These are phyloP conservation scores for Denticeps clupeoides DNA, from an alignment of 2,797 vertebrate genomes.

Conservation along the genomic window DNA sequence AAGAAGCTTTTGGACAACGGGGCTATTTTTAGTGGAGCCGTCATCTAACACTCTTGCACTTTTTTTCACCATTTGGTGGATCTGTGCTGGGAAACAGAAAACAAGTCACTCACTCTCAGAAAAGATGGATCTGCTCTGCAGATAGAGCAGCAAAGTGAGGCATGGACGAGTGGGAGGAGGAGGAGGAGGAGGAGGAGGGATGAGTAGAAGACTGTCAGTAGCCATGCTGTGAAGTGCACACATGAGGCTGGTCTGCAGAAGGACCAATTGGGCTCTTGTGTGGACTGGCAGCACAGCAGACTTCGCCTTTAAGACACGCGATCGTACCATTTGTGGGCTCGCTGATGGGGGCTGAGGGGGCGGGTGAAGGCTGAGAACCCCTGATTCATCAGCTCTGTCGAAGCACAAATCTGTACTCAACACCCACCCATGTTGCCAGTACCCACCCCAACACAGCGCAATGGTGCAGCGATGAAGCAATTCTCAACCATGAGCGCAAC, in stretches of 20 bases:
- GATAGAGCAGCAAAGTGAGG: constrained; percentile 5
- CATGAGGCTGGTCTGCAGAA: background rate
- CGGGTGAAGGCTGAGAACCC: constrained; percentile 28
- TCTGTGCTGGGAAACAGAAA: background rate
- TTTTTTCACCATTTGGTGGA: background rate
- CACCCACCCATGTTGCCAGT: background rate
- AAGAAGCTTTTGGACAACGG: background rate
- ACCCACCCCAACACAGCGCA: constrained; percentile 36
- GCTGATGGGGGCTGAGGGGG: constrained; percentile 23
- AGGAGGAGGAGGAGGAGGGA: background rate
- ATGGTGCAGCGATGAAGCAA: constrained; percentile 58
- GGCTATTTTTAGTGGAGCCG: constrained; percentile 16
- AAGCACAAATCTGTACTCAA: constrained; percentile 33
- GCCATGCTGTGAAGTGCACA: background rate
- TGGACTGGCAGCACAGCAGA: background rate
- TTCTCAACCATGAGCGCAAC: constrained; percentile 53
- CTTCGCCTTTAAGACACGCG: constrained; percentile 60
- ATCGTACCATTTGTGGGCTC: constrained; percentile 43
- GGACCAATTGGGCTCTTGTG: background rate
- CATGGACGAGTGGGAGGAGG: background rate
- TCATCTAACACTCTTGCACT: constrained; percentile 6
- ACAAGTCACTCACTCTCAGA: background rate
- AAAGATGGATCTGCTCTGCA: too few species aligned
- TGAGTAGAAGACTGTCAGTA: background rate
- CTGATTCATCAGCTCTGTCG: constrained; percentile 49